Conservation (phyloP, 2,888 invertebrate genomes). For the Cheilosia impressa region DNA sequence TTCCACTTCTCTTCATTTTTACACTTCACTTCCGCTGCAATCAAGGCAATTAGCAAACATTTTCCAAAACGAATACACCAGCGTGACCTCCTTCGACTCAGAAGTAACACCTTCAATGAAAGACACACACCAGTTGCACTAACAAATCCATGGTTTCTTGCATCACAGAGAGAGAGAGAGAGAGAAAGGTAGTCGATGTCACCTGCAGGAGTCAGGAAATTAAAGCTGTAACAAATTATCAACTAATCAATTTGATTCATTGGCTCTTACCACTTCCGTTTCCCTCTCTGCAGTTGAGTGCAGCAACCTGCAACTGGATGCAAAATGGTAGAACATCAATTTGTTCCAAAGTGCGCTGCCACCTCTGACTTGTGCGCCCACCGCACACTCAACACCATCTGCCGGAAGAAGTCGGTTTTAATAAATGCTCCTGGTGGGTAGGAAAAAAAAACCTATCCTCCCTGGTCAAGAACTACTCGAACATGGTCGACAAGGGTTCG, state of each 20-base stretch:
- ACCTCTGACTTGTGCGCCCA: not conserved
- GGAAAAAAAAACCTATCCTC: not conserved
- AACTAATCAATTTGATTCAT: slow-evolving; percentile 65
- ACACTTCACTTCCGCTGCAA: slow-evolving; percentile 8
- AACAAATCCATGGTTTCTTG: not conserved
- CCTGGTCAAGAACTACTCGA: slow-evolving; percentile 13
- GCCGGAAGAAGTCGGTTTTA: slow-evolving; percentile 25
- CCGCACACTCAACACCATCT: not conserved
- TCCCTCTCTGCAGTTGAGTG: not conserved
- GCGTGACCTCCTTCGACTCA: no score
- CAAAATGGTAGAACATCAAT: slow-evolving; percentile 57
- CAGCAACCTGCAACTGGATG: slow-evolving; percentile 17
- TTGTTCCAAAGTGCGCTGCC: slow-evolving; percentile 13
- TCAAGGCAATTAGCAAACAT: slow-evolving; percentile 45
- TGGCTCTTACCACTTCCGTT: not conserved
- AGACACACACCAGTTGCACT: not conserved
- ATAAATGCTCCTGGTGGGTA: slow-evolving; percentile 16
- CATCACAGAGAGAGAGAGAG: not conserved
- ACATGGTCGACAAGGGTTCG: slow-evolving; percentile 26
- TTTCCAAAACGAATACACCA: slow-evolving; percentile 23
- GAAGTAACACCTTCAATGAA: not conserved
- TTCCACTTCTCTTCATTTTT: not conserved
- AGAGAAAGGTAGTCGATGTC: not conserved
- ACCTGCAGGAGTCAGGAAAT: slow-evolving; percentile 47
- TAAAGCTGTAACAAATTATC: slow-evolving; percentile 64